Evolutionary conservation across 1,140 invertebrate genomes (phyloP).

Genomic region (Macrosteles quadrilineatus): DNA sequence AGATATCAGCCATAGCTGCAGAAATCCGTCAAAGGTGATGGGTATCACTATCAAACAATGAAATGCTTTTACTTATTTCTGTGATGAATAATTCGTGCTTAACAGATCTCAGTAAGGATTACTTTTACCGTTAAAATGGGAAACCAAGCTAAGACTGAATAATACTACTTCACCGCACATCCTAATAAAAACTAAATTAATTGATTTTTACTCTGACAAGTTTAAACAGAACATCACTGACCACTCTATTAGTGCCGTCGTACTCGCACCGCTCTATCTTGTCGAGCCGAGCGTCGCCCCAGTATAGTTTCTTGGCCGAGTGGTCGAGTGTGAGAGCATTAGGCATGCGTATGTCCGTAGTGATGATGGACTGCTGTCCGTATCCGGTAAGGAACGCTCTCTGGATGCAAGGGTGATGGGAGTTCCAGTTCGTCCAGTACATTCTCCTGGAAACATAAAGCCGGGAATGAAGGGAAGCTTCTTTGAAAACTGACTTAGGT

Average conservation of each 20-base stretch:
- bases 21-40: too few species aligned
- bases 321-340: conserved; percentile 78
- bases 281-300: conserved; percentile 60
- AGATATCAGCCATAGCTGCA: too few species aligned
- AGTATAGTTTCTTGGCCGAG: conserved; percentile 64
- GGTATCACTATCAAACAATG: too few species aligned
- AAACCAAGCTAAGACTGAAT: too few species aligned
- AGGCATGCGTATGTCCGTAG: conserved; percentile 77
- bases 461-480: conserved; percentile 37
- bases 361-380: conserved; percentile 66
- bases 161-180: too few species aligned
- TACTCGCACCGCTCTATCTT: conserved; percentile 59
- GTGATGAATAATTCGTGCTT: too few species aligned
- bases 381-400: conserved; percentile 67
- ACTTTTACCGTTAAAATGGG: too few species aligned
- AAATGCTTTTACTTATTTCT: too few species aligned
- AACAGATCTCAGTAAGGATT: too few species aligned
- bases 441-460: too few species aligned
- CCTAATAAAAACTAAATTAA: too few species aligned
- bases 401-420: conserved; percentile 69
- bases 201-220: too few species aligned
- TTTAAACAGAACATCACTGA: conserved; percentile 47
- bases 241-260: conserved; percentile 55
- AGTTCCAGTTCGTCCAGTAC: conserved; percentile 87
- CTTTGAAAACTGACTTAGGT: conserved; percentile 4